Base-by-base conservation (phyloP, 2,113 vertebrate species). In the Sceloporus undulatus region DNA sequence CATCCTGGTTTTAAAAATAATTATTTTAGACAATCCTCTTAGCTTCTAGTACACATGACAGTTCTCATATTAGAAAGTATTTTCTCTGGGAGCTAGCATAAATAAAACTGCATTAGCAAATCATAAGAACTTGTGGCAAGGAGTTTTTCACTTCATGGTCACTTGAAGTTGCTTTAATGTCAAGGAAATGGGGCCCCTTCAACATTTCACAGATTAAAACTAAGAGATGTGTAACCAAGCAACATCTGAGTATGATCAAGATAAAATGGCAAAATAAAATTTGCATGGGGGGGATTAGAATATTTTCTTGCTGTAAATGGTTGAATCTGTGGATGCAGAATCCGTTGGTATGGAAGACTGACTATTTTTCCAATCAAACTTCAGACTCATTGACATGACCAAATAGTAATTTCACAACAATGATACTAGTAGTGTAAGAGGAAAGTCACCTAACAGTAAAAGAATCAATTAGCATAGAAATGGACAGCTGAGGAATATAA, bases 11-110 rank as follows among this genome's bases (percentile, higher is more conserved):
- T 34, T 34, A 59, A 82, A 90, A 89, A 89, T 87, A 89, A 93
- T 94, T 93, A 88, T 90, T 94, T 79, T 82, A 54, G 77, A 59
- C 94, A 94, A 94, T 95, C 92, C 92, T 94, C 85, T 90, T 92
- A 90, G 79, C 66, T 87, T 25, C 5, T 68, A 91, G 91, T 92
- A 88, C 87, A 84, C 91, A 90, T 90, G 89, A 23, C 62, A 42
- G 80, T 90, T 92, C 42, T 82, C 87, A 90, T 78, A 89, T 91
- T 91, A 87, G 91, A 83, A 91, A 87, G 88, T 86, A 83, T 85
- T 86, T 75, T 9, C 74, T n/a, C 88, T 2, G 0, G 88, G 85
- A 40, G 38, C 2, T 62, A 10, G 90, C 79, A 62, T 4, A 84
- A 83, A 90, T 82, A 56, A 76, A 87, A 78, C 2, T 2, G 23